A percentile compares a stretch with the other conserved stretches of the same genome.
Evolutionary conservation across 2,797 vertebrate species (phyloP).

Genomic region (Pseudotriccus pelzelni): DNA sequence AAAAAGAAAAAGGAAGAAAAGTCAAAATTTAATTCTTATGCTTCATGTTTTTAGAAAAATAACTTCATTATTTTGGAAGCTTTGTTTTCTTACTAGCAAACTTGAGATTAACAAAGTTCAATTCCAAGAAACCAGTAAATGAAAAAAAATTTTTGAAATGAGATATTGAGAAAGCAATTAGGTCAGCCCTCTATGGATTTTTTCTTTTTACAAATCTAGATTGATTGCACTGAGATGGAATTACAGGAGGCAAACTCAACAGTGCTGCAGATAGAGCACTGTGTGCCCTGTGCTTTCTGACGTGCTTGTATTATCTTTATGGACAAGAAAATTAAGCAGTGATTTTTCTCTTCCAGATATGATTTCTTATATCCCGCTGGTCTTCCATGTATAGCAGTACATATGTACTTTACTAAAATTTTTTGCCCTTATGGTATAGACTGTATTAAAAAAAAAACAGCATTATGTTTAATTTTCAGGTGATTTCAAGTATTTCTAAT

Average conservation of each 20-base stretch:
- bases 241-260: neutral
- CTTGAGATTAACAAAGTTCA: neutral
- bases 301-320: neutral
- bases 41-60: neutral
- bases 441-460: neutral
- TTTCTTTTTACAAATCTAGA: slow-evolving; percentile 20
- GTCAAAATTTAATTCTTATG: neutral
- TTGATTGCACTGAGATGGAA: slow-evolving; percentile 29
- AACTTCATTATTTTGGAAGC: neutral
- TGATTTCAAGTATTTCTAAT: neutral
- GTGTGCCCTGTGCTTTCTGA: neutral
- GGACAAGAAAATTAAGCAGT: neutral
- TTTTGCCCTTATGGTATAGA: neutral
- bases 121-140: slow-evolving; percentile 10
- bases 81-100: neutral
- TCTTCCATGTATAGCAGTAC: neutral
- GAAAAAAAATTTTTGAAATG: neutral
- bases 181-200: neutral
- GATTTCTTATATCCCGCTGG: neutral
- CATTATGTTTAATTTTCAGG: neutral
- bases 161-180: slow-evolving; percentile 42
- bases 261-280: neutral
- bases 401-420: neutral
- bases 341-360: slow-evolving; percentile 4
- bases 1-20: neutral